Base-by-base conservation (phyloP, 2,888 invertebrate genomes). In the Ectemnius lituratus region DNA sequence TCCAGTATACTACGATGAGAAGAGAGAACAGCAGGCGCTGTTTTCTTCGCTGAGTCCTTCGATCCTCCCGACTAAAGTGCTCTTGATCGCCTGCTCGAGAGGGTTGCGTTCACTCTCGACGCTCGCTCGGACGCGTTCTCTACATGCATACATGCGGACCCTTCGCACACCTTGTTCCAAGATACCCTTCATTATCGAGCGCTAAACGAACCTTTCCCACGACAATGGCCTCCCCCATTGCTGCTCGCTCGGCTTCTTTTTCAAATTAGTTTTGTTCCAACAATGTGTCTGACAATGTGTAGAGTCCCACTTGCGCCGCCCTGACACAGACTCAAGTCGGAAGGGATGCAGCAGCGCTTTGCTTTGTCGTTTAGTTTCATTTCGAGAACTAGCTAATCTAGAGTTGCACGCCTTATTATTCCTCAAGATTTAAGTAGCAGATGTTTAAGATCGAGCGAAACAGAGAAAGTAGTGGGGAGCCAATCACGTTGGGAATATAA, bases 221-320 rank as follows among this genome's bases (percentile, higher is more conserved):
- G 73, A 82, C 83, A 82, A 82, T 83, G 60, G 23, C 58, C 16
- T 59, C 18, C 63, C 20, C 56, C 52, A 16, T 16, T 52, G 14
- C 52, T 52, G n/a, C 16, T 16, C 52, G 14, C 58, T 58, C 74
- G 66, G 79, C 80, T 80, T 74, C 71, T 69, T 63, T 16, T 70
- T 71, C 78, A 82, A 82, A 82, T 84, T 79, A 79, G 84, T 84
- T 86, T 86, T 86, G 85, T 85, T 79, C 75, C 70, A 71, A 62
- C 61, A 56, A 37, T 59, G 49, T 14, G 14, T 14, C 16, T 67
- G 67, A 85, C 80, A 82, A 85, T 84, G 76, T 6, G 1, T 11
- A 37, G 8, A 83, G 62, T 66, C 66, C 56, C 65, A 59, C 74
- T 75, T 72, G 16, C 73, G 75, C 72, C 62, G 57, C 18, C 57